Percentiles rank a stretch among this genome's conserved stretches.
Evolutionary conservation across 2,888 invertebrate species (phyloP).

Genomic region (Scotopteryx bipunctaria): DNA sequence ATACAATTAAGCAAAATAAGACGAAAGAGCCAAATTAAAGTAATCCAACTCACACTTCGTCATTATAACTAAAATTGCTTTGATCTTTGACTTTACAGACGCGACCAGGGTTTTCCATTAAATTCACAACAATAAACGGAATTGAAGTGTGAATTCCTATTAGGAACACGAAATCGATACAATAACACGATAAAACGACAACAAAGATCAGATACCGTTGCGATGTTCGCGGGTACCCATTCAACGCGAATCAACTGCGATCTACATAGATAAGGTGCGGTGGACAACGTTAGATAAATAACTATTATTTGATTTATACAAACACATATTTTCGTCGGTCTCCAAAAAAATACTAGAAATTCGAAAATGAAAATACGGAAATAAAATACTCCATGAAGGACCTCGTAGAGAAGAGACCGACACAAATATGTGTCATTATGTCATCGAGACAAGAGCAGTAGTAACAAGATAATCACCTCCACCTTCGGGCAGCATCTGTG

Average conservation of each 20-base stretch:
- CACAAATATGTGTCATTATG: conserved; percentile 11
- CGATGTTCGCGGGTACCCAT: not conserved
- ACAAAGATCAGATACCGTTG: not conserved
- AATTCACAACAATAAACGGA: not conserved
- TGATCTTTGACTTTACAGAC: not conserved
- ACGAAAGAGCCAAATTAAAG: no score
- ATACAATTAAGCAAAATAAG: no score
- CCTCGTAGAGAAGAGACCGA: not conserved
- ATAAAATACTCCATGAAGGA: not conserved
- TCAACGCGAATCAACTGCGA: no score
- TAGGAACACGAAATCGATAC: not conserved
- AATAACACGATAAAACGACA: conserved; percentile 4
- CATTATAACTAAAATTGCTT: no score
- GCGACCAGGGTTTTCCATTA: not conserved
- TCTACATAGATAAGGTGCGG: conserved; percentile 12
- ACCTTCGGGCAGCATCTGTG: conserved; percentile 77
- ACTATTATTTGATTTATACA: not conserved
- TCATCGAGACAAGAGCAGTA: conserved; percentile 15
- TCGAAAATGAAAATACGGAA: not conserved
- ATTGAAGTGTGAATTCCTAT: not conserved
- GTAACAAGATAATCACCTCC: conserved; percentile 65
- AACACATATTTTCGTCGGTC: not conserved
- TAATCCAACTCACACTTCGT: no score
- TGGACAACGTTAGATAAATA: not conserved
- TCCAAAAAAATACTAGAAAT: not conserved